A percentile compares a stretch with the other conserved stretches of the same genome.
Evolutionary conservation across 1,140 invertebrate species (phyloP).

Genomic region (Cyphomyrmex costatus): DNA sequence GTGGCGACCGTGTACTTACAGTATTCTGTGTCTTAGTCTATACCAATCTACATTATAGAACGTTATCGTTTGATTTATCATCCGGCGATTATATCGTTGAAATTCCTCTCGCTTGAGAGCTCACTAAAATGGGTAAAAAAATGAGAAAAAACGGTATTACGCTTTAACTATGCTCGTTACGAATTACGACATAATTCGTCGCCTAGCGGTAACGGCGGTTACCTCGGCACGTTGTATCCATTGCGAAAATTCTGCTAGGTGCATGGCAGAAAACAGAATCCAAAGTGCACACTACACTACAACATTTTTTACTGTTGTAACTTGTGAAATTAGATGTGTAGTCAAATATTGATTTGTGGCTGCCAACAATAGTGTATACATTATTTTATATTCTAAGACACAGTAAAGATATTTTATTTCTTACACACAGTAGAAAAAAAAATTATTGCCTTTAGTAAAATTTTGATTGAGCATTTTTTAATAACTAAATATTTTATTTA

Average conservation of each 20-base stretch:
- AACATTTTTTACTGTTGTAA: background rate
- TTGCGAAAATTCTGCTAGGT: slow-evolving; percentile 51
- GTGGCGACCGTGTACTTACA: slow-evolving; percentile 22
- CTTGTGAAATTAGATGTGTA: background rate
- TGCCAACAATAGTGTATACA: background rate
- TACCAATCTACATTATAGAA: background rate
- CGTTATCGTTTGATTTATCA: slow-evolving; percentile 27
- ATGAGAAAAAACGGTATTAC: slow-evolving; percentile 61
- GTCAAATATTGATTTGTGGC: background rate
- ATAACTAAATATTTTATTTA: no score
- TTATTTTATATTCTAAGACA: background rate
- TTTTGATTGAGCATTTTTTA: no score
- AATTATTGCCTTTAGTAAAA: no score
- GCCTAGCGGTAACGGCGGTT: slow-evolving; percentile 56
- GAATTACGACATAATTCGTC: slow-evolving; percentile 61
- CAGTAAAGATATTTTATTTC: background rate
- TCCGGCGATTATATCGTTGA: slow-evolving; percentile 31
- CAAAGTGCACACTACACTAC: background rate
- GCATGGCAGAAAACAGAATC: slow-evolving; percentile 9
- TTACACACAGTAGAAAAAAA: no score
- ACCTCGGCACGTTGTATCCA: slow-evolving; percentile 26
- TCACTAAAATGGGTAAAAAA: slow-evolving; percentile 39
- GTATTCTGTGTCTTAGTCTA: background rate
- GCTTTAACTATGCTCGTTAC: slow-evolving; percentile 57
- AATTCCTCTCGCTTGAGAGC: slow-evolving; percentile 46